These are phyloP conservation scores for Chouioia cunea DNA, from an alignment of 2,888 invertebrate genomes.

Conservation along the genomic window DNA sequence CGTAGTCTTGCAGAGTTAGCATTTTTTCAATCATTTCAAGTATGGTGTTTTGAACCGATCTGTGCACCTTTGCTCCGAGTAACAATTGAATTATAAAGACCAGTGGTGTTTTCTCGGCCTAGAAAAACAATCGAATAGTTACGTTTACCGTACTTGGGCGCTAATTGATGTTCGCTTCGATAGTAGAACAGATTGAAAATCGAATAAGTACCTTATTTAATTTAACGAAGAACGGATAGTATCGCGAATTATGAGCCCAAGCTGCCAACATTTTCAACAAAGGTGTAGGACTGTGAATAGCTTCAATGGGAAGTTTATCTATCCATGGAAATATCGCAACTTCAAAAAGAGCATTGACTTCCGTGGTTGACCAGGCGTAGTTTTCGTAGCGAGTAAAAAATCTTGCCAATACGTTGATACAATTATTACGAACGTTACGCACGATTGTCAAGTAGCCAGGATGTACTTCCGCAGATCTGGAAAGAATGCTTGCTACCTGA, in stretches of 20 bases:
- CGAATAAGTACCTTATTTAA: slow-evolving; percentile 29
- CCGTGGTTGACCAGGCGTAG: slow-evolving; percentile 79
- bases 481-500: slow-evolving; percentile 75
- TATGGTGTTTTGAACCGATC: slow-evolving; percentile 77
- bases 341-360: slow-evolving; percentile 82
- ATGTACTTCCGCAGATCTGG: slow-evolving; percentile 72
- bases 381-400: slow-evolving; percentile 85
- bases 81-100: slow-evolving; percentile 80
- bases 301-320: slow-evolving; percentile 81
- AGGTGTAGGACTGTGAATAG: slow-evolving; percentile 85
- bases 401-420: slow-evolving; percentile 75
- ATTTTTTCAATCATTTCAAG: slow-evolving; percentile 83
- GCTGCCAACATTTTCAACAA: slow-evolving; percentile 82
- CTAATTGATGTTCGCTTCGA: background rate
- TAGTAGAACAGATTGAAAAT: background rate
- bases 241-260: slow-evolving; percentile 87
- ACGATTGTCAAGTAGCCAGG: slow-evolving; percentile 76
- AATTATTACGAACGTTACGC: slow-evolving; percentile 76
- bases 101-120: slow-evolving; percentile 70
- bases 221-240: slow-evolving; percentile 79
- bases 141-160: background rate
- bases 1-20: slow-evolving; percentile 76
- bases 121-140: background rate
- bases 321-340: slow-evolving; percentile 86
- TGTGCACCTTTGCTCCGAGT: slow-evolving; percentile 76